Base-by-base conservation (phyloP, 2,888 invertebrate genomes). In the Blomia tropicalis region DNA sequence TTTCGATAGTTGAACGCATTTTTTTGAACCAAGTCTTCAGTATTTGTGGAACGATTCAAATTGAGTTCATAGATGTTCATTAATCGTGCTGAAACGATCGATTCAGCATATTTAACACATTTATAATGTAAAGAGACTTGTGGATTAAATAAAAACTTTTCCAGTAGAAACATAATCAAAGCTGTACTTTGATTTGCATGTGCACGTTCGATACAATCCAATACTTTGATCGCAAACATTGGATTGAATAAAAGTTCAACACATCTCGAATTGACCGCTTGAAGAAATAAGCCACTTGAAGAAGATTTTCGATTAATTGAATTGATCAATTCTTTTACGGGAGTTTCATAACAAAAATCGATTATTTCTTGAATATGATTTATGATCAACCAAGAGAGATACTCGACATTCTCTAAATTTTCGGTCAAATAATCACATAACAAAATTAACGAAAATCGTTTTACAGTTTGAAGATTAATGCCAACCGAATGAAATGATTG, bases 341-440 rank as follows among this genome's bases (percentile, higher is more conserved):
- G 81, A 0, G 79, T 76, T 70, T 86, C 85, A 1, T 76, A 73
- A 31, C 79, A 79, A 62, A 83, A 77, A 41, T 77, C 75, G 2
- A 86, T 79, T 1, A 87, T 75, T 43, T 83, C 79, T 68, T 81
- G 79, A 0, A 83, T 80, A 65, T 85, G 80, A 71, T 83, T 83
- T 11, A 81, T 80, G n/a, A 88, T 74, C 11, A 87, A 75, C 85
- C 85, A 87, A 0, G 82, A 80, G 62, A 87, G 75, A 67, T 83
- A 82, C 30, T 85, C 83, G 0, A 80, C 82, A 73, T 85, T 83
- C 43, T 78, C 78, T 22, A 83, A 75, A 71, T 85, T 85, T 69
- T 74, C 75, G 70, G 73, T 73, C 75, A 86, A 81, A 74, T 83
- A 84, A 73, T 87, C 86, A 75, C 85, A 85, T 71, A 83, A 83